These are phyloP conservation scores for Mormyrus lacerda DNA, from an alignment of 2,113 vertebrate species.

Conservation along the genomic window DNA sequence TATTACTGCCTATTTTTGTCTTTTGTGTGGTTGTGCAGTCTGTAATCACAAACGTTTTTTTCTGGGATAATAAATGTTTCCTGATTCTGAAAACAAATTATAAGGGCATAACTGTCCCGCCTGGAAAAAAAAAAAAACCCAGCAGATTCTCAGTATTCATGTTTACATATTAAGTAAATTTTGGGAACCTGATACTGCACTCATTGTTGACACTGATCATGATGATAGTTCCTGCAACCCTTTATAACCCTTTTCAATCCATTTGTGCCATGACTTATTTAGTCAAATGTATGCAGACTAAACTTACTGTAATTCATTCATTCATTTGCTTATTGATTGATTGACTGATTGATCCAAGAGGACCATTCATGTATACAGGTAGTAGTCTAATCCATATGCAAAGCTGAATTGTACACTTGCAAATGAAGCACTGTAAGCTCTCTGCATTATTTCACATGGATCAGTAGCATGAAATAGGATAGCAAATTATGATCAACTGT, in stretches of 20 bases:
- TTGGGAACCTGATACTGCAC: background rate
- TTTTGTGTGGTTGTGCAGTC: background rate
- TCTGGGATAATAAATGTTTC: background rate
- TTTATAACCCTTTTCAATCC: background rate
- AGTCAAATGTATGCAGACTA: background rate
- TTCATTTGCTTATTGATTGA: background rate
- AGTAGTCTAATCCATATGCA: background rate
- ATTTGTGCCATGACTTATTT: background rate
- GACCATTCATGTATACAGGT: background rate
- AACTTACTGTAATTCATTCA: background rate
- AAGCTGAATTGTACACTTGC: background rate
- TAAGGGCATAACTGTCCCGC: background rate
- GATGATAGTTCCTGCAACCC: background rate
- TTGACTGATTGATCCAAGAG: background rate
- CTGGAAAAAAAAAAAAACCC: background rate
- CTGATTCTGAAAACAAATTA: background rate
- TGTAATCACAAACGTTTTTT: background rate
- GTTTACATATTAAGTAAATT: background rate
- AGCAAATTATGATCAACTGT: background rate
- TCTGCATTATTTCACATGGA: background rate
- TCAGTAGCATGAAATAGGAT: background rate
- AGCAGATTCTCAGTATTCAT: background rate
- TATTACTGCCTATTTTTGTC: background rate
- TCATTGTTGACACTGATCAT: background rate
- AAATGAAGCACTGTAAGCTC: background rate